A percentile compares a stretch with the other conserved stretches of the same genome.
Evolutionary conservation across 2,113 vertebrate species (phyloP).

Genomic region (Acrocephalus kingi): DNA sequence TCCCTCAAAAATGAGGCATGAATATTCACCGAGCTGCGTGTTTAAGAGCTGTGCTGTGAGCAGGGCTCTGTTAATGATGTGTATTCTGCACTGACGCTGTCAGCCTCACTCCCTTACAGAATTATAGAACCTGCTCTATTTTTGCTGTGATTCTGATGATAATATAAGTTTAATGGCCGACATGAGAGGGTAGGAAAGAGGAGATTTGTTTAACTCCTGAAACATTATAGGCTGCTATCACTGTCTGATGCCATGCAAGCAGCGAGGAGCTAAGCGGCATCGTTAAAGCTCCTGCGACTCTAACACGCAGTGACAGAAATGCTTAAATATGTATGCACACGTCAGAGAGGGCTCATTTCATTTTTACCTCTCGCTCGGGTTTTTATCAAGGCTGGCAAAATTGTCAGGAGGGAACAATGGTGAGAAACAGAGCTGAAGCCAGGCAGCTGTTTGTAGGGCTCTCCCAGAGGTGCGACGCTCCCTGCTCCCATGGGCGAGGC

Average conservation of each 20-base stretch:
- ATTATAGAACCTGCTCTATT: conserved; percentile 22
- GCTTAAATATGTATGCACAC: conserved; percentile 67
- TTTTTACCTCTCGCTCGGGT: background rate
- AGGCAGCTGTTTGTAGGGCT: background rate
- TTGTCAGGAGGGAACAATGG: conserved; percentile 16
- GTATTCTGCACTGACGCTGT: background rate
- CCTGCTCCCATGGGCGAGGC: background rate
- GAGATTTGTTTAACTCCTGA: conserved; percentile 10
- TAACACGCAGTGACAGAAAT: conserved; percentile 44
- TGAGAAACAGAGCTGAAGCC: background rate
- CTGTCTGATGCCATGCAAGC: background rate
- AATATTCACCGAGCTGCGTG: background rate
- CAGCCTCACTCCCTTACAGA: background rate
- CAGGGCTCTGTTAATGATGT: background rate
- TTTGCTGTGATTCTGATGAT: background rate
- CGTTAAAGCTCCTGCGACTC: background rate
- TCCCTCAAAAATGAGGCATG: background rate
- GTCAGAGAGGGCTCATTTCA: conserved; percentile 30
- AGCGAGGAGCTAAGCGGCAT: background rate
- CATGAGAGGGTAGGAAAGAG: background rate
- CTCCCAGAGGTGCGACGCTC: background rate
- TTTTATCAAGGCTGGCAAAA: conserved; percentile 56
- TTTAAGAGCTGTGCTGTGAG: background rate
- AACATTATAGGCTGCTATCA: background rate
- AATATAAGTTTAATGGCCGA: background rate